Conservation (phyloP, 2,888 invertebrate species). For the Thymelicus lineola region DNA sequence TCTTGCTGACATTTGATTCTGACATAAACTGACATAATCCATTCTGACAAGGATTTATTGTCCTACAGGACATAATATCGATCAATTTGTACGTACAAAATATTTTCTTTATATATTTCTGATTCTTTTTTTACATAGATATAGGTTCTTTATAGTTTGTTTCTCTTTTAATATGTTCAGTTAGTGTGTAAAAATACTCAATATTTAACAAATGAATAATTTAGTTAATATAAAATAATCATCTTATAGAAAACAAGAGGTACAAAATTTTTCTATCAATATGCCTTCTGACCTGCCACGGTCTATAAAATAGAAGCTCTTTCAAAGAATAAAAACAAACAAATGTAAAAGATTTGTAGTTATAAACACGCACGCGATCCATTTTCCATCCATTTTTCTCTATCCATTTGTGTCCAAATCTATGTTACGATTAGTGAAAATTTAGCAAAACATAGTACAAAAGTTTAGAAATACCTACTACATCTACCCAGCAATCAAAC, state of each 20-base stretch:
- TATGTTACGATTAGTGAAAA: conserved; percentile 81
- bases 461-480: conserved; percentile 83
- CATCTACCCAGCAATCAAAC: conserved; percentile 80
- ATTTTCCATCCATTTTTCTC: conserved; percentile 60
- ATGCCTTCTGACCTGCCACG: conserved; percentile 34
- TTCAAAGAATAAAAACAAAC: conserved; percentile 55
- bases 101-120: conserved; percentile 74
- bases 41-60: conserved; percentile 34
- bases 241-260: conserved; percentile 79
- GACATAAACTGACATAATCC: conserved; percentile 4
- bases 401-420: conserved; percentile 79
- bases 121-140: conserved; percentile 71
- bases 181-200: conserved; percentile 83
- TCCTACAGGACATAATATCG: conserved; percentile 42
- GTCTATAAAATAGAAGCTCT: conserved; percentile 75
- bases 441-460: conserved; percentile 85
- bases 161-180: conserved; percentile 74
- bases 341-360: conserved; percentile 49
- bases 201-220: conserved; percentile 81
- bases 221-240: conserved; percentile 72
- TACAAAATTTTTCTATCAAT: conserved; percentile 63
- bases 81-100: conserved; percentile 66
- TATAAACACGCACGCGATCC: conserved; percentile 54
- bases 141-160: conserved; percentile 68
- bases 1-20: conserved; percentile 9